Base-by-base conservation (phyloP, 1,140 invertebrate species). In the Brachionus calyciflorus region DNA sequence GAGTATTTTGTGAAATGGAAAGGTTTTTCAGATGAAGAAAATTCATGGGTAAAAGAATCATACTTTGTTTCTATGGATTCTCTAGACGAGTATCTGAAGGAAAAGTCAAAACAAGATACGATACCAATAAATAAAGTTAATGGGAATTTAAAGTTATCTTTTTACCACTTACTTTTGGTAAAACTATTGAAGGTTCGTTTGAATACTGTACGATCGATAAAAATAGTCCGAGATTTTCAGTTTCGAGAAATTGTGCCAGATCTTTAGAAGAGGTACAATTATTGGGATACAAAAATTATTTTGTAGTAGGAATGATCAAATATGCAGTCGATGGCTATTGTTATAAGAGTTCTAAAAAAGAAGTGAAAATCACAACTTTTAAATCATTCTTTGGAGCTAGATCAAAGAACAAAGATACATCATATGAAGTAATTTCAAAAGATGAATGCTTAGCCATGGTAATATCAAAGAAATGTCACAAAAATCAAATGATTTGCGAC, bases 181-280 rank as follows among this genome's bases (percentile, higher is more conserved):
- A 14, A 17, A n/a, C 3, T 3, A 41, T 69, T 69, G 24, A 48
- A 1, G 68, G 48, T 70, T 21, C 19, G 5, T 30, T 70, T 48
- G 12, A 63, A 17, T 63, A 37, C 37, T 41, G 33, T 63, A 63
- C 57, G 33, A 37, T 63, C 33, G 40, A 63, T 40, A 30, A 63
- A 19, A 63, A 63, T 40, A 63, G 57, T 9, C 57, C 30, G 37
- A 40, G 33, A 21, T 63, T 40, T 10, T 60, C 55, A 33, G 37
- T 30, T 26, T 33, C n/a, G n/a, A n/a, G n/a, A n/a, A n/a, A n/a
- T n/a, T n/a, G n/a, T n/a, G 30, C 17, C 33, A 0, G n/a, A 26
- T 60, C 14, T 60, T 26, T 40, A 60, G 30, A 60, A 60, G 17
- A 60, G 26, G n/a, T 60, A 33, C n/a, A n/a, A n/a, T n/a, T n/a